phyloP scores from a whole-genome alignment of 2,888 invertebrate genomes.

The Adelphocoris suturalis region DNA sequence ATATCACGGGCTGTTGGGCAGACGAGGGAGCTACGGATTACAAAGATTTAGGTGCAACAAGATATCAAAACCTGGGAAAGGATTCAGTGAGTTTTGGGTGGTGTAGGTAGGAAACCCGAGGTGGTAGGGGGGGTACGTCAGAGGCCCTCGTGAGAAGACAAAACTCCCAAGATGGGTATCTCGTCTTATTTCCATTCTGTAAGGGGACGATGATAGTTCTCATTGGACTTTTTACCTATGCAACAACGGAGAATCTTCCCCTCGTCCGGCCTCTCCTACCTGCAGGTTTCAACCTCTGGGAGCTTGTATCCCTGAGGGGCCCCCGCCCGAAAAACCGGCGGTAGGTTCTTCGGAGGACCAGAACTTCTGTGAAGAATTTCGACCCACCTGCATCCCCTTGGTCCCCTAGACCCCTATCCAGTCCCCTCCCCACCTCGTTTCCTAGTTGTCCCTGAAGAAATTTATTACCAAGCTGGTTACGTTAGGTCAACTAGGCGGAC shows the following conservation, averaged over 20 bases:
- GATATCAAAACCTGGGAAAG: slow-evolving; percentile 16
- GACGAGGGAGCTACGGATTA: background rate
- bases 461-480: slow-evolving; percentile 57
- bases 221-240: slow-evolving; percentile 57
- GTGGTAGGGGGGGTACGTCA: background rate
- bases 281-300: background rate
- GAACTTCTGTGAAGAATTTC: slow-evolving; percentile 43
- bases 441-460: slow-evolving; percentile 45
- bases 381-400: slow-evolving; percentile 28
- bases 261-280: background rate
- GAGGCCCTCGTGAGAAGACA: slow-evolving; percentile 38
- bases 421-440: background rate
- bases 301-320: background rate
- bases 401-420: background rate
- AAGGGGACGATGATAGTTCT: slow-evolving; percentile 42
- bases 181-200: slow-evolving; percentile 29
- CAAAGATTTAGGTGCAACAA: background rate
- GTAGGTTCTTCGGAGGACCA: background rate
- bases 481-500: slow-evolving; percentile 52
- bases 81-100: slow-evolving; percentile 27
- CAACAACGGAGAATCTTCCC: background rate
- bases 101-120: slow-evolving; percentile 12
- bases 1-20: background rate
- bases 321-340: slow-evolving; percentile 7
- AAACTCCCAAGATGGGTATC: slow-evolving; percentile 51